Percentiles rank a stretch among this genome's conserved stretches.
Evolutionary conservation across 1,140 invertebrate species (phyloP).

Genomic region (Zaprionus gabonicus): DNA sequence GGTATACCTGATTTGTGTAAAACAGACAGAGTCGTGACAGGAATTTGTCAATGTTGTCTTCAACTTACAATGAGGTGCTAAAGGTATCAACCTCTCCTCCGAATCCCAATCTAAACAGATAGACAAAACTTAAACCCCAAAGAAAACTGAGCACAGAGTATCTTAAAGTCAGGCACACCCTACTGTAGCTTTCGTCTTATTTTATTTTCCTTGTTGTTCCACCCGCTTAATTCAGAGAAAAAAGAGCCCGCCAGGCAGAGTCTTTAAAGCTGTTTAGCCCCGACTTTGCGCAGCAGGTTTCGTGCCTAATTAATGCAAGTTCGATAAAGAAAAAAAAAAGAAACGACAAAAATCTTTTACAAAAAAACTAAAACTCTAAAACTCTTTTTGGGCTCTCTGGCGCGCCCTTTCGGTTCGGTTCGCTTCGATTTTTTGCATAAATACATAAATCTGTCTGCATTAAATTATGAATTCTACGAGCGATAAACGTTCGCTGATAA

Average conservation of each 20-base stretch:
- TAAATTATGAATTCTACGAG: conserved; percentile 62
- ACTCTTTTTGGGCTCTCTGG: conserved; percentile 39
- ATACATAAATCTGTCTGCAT: conserved; percentile 60
- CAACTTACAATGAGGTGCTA: too few species aligned
- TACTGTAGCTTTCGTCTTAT: neutral
- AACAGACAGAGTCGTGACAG: too few species aligned
- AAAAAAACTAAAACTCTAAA: conserved; percentile 7
- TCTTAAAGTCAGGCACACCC: too few species aligned
- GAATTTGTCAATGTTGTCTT: neutral
- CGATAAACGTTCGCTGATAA: conserved; percentile 66
- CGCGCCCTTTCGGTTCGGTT: conserved; percentile 60
- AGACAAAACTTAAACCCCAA: too few species aligned
- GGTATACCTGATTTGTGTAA: too few species aligned
- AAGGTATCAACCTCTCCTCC: too few species aligned
- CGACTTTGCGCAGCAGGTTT: conserved; percentile 62
- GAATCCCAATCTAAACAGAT: too few species aligned
- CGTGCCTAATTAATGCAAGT: conserved; percentile 71
- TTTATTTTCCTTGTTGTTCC: conserved; percentile 19
- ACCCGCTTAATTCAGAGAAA: conserved; percentile 58
- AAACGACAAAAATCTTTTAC: conserved; percentile 28
- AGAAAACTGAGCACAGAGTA: too few species aligned
- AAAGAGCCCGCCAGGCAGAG: conserved; percentile 10
- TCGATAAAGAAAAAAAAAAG: conserved; percentile 48
- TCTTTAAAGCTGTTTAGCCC: conserved; percentile 9
- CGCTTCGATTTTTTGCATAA: conserved; percentile 60